Conservation (phyloP, 2,797 vertebrate genomes). For the Telmatherina bonti region DNA sequence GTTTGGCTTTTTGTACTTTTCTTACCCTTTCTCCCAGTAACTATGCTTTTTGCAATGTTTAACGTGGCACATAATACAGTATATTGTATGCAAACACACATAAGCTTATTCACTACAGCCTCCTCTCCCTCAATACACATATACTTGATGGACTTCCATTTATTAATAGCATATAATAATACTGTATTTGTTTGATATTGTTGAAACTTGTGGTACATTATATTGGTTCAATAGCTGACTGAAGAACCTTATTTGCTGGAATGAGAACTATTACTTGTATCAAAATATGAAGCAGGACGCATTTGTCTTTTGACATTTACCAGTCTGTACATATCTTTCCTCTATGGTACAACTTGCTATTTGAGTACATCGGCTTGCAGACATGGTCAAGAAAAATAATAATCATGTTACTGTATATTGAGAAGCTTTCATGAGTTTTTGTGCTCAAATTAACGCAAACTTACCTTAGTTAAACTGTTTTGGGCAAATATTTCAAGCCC, state of each 20-base stretch:
- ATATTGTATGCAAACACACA: constrained; percentile 69
- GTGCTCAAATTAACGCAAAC: constrained; percentile 63
- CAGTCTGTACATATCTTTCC: constrained; percentile 65
- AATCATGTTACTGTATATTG: constrained; percentile 57
- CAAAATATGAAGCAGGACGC: constrained; percentile 45
- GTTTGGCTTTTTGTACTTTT: constrained; percentile 58
- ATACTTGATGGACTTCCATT: constrained; percentile 70
- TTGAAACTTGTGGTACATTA: constrained; percentile 63
- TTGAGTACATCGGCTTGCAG: constrained; percentile 64
- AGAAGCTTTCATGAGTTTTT: constrained; percentile 56
- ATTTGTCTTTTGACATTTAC: constrained; percentile 50
- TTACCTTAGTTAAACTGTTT: constrained; percentile 42
- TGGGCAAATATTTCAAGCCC: constrained; percentile 43
- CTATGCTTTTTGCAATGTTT: constrained; percentile 55
- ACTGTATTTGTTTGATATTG: constrained; percentile 74
- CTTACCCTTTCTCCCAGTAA: constrained; percentile 46
- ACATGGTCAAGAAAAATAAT: constrained; percentile 61
- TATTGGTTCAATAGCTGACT: constrained; percentile 69
- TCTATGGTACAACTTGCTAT: constrained; percentile 56
- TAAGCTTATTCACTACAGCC: constrained; percentile 54
- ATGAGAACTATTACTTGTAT: constrained; percentile 65
- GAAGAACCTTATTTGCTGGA: constrained; percentile 70
- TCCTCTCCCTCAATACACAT: constrained; percentile 43
- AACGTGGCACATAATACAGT: constrained; percentile 49
- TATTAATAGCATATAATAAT: constrained; percentile 68